These are phyloP conservation scores for Hippocampus zosterae DNA, from an alignment of 2,113 vertebrate genomes.

Conservation along the genomic window DNA sequence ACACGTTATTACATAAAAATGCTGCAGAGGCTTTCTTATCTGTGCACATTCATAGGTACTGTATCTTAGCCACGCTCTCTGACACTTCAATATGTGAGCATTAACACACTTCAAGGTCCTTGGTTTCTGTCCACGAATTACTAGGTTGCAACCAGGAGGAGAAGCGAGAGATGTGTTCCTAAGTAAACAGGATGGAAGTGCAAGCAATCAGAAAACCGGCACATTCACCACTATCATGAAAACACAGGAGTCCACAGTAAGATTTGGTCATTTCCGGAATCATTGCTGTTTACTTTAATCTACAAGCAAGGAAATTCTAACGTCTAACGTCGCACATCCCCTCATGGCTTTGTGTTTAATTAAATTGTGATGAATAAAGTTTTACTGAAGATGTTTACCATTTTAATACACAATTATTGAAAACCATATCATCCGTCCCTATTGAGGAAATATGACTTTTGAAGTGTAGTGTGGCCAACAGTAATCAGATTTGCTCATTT, in stretches of 20 bases:
- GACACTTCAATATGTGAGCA: conserved; percentile 74
- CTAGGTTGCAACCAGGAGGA: conserved; percentile 61
- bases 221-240: conserved; percentile 70
- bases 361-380: conserved; percentile 27
- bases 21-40: conserved; percentile 64
- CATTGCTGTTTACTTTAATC: conserved; percentile 67
- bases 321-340: conserved; percentile 47
- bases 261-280: conserved; percentile 70
- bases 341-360: conserved; percentile 20
- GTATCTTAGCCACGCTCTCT: conserved; percentile 72
- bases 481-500: not conserved
- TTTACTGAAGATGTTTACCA: conserved; percentile 30
- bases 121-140: conserved; percentile 72
- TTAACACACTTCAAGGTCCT: conserved; percentile 77
- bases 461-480: conserved; percentile 5
- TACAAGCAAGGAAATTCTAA: conserved; percentile 60
- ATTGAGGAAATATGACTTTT: not conserved
- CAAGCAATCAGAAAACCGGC: conserved; percentile 70
- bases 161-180: conserved; percentile 69
- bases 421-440: not conserved
- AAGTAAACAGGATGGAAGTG: conserved; percentile 72
- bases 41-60: conserved; percentile 63
- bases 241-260: conserved; percentile 72
- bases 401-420: conserved; percentile 24
- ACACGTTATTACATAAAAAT: conserved; percentile 61